Percentiles rank a stretch among this genome's conserved stretches.
phyloP scores from a whole-genome alignment of 2,113 vertebrate species.

The Cyprinodon variegatus region DNA sequence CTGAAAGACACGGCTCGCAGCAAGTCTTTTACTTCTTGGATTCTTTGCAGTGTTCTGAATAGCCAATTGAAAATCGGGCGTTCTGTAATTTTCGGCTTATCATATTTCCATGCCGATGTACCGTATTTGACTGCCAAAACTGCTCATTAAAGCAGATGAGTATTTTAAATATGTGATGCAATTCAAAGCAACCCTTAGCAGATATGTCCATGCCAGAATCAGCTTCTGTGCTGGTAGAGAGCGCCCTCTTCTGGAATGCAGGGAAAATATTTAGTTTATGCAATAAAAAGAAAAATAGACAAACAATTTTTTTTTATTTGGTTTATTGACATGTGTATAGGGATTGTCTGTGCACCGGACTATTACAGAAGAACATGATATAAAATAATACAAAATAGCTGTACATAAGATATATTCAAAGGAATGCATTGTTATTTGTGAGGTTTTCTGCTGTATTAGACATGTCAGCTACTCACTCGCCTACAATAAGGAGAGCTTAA shows the following conservation, averaged over 20 bases:
- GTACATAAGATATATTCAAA: conserved; percentile 64
- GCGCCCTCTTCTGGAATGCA: conserved; percentile 60
- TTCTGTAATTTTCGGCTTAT: conserved; percentile 41
- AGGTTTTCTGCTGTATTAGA: conserved; percentile 61
- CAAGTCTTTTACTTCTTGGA: conserved; percentile 34
- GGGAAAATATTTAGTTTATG: neutral
- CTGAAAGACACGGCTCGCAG: conserved; percentile 31
- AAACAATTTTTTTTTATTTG: conserved; percentile 15
- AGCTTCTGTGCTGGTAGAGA: neutral
- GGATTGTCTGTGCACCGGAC: conserved; percentile 82
- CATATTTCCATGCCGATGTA: conserved; percentile 50
- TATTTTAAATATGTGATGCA: conserved; percentile 72
- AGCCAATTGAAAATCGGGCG: conserved; percentile 34
- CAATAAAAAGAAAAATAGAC: neutral
- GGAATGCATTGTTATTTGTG: conserved; percentile 67
- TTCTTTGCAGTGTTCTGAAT: conserved; percentile 34
- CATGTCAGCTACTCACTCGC: conserved; percentile 49
- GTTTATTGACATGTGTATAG: conserved; percentile 82
- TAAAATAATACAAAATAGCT: conserved; percentile 68
- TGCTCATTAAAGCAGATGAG: conserved; percentile 49
- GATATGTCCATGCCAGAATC: too few relatives aligned
- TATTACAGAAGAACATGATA: conserved; percentile 74
- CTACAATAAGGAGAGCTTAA: conserved; percentile 38
- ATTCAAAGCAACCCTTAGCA: conserved; percentile 46
- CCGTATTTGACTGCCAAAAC: conserved; percentile 48